Evolutionary conservation across 2,888 invertebrate genomes (phyloP).

Genomic region (Lepidocyrtinus sp.): DNA sequence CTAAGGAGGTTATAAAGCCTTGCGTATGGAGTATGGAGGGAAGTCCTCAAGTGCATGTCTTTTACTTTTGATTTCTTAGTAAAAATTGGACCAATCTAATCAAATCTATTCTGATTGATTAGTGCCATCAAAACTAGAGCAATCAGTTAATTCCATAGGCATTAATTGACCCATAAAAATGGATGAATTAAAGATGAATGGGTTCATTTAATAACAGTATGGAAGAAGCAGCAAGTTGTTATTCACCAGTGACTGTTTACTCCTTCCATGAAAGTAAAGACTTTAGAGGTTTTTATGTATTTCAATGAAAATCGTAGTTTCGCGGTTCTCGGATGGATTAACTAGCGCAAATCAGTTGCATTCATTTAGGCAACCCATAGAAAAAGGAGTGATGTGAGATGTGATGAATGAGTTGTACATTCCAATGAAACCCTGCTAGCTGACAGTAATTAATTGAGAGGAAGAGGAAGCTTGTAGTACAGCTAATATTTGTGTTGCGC

Average conservation of each 20-base stretch:
- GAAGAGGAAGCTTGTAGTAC: too few species aligned
- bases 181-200: too few species aligned
- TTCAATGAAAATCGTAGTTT: too few species aligned
- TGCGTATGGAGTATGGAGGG: neutral
- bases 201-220: too few species aligned
- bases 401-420: conserved; percentile 1
- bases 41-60: neutral
- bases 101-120: neutral
- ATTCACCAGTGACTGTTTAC: too few species aligned
- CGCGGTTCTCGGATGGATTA: too few species aligned
- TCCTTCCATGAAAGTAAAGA: too few species aligned
- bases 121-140: neutral
- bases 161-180: too few species aligned
- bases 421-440: neutral
- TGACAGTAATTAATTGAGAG: conserved; percentile 32
- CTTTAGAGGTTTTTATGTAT: too few species aligned
- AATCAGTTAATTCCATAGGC: neutral
- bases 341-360: neutral
- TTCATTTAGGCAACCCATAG: neutral
- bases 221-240: too few species aligned
- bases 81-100: neutral
- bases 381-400: neutral
- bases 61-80: too few species aligned
- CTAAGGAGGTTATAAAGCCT: neutral
- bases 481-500: too few species aligned